Percentiles rank a stretch among this genome's conserved stretches.
Evolutionary conservation across 2,113 vertebrate species (phyloP).

Genomic region (Sturnira hondurensis): DNA sequence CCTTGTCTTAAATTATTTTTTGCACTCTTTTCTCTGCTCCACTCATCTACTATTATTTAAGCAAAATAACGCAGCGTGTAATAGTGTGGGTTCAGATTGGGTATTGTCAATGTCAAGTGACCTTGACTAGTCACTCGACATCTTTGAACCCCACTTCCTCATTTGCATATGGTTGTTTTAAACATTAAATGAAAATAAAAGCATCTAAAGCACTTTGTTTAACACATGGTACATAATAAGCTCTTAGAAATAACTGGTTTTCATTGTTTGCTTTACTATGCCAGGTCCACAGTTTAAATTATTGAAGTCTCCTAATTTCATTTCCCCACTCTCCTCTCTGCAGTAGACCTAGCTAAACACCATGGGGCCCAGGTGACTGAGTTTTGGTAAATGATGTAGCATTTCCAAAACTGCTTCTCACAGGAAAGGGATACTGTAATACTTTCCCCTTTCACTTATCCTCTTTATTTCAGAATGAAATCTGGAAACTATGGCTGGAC

Average conservation of each 20-base stretch:
- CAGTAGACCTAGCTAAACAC: not conserved
- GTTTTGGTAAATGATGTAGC: not conserved
- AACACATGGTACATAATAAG: not conserved
- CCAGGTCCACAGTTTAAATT: not conserved
- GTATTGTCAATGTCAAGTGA: not conserved
- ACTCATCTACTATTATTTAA: not conserved
- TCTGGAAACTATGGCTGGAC: not conserved
- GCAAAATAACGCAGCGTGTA: not conserved
- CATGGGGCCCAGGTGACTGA: not conserved
- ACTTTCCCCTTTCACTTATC: not conserved
- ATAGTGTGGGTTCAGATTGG: not conserved
- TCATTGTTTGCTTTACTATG: not conserved
- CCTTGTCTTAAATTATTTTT: not conserved
- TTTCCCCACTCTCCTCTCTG: not conserved
- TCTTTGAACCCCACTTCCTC: not conserved
- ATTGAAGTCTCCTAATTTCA: not conserved
- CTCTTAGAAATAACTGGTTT: not conserved
- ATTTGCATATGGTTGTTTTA: not conserved
- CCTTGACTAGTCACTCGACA: not conserved
- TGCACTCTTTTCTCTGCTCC: not conserved
- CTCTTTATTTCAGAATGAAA: not conserved
- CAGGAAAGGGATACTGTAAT: not conserved
- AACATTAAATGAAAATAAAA: not conserved
- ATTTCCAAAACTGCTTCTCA: not conserved
- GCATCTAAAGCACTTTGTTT: not conserved